Percentiles rank a stretch among this genome's conserved stretches.
These are phyloP conservation scores for Pseudoatta argentina DNA, from an alignment of 1,140 invertebrate genomes.

Conservation along the genomic window DNA sequence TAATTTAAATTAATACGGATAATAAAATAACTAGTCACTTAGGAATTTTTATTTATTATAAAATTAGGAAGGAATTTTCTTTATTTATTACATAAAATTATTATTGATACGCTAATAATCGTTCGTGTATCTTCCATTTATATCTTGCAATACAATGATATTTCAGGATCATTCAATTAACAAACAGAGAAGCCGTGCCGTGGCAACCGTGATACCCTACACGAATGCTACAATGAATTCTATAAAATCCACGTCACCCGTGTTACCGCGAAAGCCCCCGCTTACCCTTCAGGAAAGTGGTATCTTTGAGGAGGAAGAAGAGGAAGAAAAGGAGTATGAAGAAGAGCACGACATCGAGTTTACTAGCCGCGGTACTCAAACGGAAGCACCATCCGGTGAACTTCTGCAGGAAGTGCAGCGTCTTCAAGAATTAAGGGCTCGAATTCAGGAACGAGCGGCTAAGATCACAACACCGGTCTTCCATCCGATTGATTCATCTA, in stretches of 20 bases:
- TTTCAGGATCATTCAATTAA: slow-evolving; percentile 75
- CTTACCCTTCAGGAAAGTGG: slow-evolving; percentile 86
- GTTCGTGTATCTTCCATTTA: neutral
- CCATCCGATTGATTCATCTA: slow-evolving; percentile 64
- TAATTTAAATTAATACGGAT: too few relatives aligned
- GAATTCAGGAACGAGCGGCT: slow-evolving; percentile 81
- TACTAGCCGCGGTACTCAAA: slow-evolving; percentile 81
- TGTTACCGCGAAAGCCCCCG: slow-evolving; percentile 77
- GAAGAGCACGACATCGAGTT: slow-evolving; percentile 75
- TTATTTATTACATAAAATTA: neutral
- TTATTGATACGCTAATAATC: neutral
- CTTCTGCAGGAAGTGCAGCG: slow-evolving; percentile 82
- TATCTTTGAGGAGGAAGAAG: slow-evolving; percentile 85
- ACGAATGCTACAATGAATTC: slow-evolving; percentile 72
- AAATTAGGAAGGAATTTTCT: too few relatives aligned
- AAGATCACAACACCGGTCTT: slow-evolving; percentile 74
- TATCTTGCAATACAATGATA: neutral
- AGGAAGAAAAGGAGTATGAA: slow-evolving; percentile 72
- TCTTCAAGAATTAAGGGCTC: slow-evolving; percentile 80
- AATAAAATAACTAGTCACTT: neutral
- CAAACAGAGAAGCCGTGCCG: slow-evolving; percentile 80
- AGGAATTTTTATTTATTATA: neutral
- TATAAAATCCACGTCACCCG: slow-evolving; percentile 70
- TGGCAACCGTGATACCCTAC: slow-evolving; percentile 83
- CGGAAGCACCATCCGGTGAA: slow-evolving; percentile 81